These are phyloP conservation scores for Redunca redunca DNA, from an alignment of 2,113 vertebrate genomes.

Conservation along the genomic window DNA sequence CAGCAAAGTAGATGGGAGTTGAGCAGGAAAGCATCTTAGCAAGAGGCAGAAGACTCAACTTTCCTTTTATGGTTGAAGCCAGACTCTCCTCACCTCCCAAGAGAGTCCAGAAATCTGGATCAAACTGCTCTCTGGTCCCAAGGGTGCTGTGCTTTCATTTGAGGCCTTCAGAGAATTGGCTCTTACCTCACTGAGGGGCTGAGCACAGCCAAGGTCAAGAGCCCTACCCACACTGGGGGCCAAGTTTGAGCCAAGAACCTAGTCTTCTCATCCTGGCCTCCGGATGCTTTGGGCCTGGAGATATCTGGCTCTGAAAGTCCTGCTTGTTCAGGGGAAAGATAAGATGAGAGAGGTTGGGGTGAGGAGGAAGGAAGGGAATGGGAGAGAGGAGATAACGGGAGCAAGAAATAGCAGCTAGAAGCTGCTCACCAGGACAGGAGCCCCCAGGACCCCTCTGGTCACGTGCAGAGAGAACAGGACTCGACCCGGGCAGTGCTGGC, in stretches of 20 bases:
- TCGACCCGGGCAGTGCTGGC: fast-evolving
- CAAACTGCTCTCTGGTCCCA: background rate
- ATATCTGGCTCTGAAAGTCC: background rate
- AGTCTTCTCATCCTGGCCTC: background rate
- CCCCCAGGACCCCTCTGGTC: background rate
- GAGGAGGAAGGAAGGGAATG: background rate
- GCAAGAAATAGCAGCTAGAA: background rate
- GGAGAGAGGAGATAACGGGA: background rate
- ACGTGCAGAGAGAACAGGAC: background rate
- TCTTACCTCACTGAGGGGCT: background rate
- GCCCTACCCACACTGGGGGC: background rate
- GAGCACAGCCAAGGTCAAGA: background rate
- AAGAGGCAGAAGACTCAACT: background rate
- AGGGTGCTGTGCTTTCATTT: background rate
- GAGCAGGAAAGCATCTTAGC: background rate
- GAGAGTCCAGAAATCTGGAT: background rate
- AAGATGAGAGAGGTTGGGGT: background rate
- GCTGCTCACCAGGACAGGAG: background rate
- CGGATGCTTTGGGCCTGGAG: background rate
- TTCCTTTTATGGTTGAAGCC: background rate
- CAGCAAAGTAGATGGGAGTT: background rate
- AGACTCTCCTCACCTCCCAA: background rate
- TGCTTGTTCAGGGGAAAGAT: background rate
- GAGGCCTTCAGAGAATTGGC: background rate
- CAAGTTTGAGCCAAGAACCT: background rate